phyloP scores from a whole-genome alignment of 2,797 vertebrate genomes.

The Fistularia tabacaria region DNA sequence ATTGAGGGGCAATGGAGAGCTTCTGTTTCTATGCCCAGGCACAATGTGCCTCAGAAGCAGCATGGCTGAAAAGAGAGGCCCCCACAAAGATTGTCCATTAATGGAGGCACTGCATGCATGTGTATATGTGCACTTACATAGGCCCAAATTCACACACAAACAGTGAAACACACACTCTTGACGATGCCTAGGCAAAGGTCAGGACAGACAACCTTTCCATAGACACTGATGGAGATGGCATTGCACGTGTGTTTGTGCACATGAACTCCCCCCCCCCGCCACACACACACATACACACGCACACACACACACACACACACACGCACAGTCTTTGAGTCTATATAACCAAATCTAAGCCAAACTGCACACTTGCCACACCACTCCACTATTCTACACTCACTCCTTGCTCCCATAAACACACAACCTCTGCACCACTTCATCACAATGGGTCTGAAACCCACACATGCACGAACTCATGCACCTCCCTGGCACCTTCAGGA shows the following conservation, averaged over 20 bases:
- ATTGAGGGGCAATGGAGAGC: slow-evolving; percentile 72
- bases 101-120: slow-evolving; percentile 48
- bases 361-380: slow-evolving; percentile 27
- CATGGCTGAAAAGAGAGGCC: slow-evolving; percentile 66
- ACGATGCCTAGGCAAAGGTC: slow-evolving; percentile 38
- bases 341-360: slow-evolving; percentile 29
- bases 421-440: slow-evolving; percentile 44
- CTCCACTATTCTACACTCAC: slow-evolving; percentile 35
- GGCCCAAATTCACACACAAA: not conserved
- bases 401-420: slow-evolving; percentile 43
- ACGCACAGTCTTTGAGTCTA: slow-evolving; percentile 9
- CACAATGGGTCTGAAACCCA: slow-evolving; percentile 38
- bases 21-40: slow-evolving; percentile 70
- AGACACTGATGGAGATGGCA: slow-evolving; percentile 28
- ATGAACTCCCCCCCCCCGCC: not conserved
- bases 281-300: too few relatives aligned
- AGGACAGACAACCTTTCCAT: slow-evolving; percentile 46
- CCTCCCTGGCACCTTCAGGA: slow-evolving; percentile 34
- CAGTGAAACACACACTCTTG: slow-evolving; percentile 1
- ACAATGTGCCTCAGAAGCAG: slow-evolving; percentile 71
- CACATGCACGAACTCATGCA: slow-evolving; percentile 18
- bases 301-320: slow-evolving; percentile 3
- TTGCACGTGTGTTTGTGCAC: slow-evolving; percentile 5
- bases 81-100: slow-evolving; percentile 70
- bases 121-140: slow-evolving; percentile 8